A percentile compares a stretch with the other conserved stretches of the same genome.
phyloP scores from a whole-genome alignment of 2,888 invertebrate species.

The Ommatoiulus sabulosus region DNA sequence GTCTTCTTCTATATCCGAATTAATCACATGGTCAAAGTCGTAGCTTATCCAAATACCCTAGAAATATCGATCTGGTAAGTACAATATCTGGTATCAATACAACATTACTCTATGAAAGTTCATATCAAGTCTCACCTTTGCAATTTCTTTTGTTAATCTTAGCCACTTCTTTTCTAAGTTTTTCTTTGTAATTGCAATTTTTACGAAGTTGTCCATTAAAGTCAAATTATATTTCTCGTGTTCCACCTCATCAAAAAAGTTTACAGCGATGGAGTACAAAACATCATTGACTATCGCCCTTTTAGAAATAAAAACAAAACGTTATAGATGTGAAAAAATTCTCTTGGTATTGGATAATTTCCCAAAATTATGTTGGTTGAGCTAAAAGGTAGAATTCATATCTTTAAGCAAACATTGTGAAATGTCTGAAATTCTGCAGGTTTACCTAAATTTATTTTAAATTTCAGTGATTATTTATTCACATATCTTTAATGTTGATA shows the following conservation, averaged over 20 bases:
- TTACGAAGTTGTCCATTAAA: constrained; percentile 16
- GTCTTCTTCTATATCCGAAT: not conserved
- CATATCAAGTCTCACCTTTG: not conserved
- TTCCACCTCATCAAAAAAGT: constrained; percentile 5
- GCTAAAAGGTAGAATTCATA: no score
- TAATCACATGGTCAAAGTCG: not conserved
- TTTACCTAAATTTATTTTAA: no score
- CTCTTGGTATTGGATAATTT: no score
- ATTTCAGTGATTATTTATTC: no score
- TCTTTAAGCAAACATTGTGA: no score
- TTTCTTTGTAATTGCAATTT: not conserved
- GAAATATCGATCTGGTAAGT: not conserved
- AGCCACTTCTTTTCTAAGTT: not conserved
- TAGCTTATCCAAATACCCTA: not conserved
- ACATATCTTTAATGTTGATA: no score
- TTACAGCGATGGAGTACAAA: not conserved
- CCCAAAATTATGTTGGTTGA: no score
- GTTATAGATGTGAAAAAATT: no score
- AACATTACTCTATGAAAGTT: not conserved
- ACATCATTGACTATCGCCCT: not conserved
- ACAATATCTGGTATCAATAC: not conserved
- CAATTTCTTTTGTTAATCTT: not conserved
- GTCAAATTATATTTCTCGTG: not conserved
- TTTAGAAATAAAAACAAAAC: not conserved
- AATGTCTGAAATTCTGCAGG: no score